These are phyloP conservation scores for Gopherus evgoodei DNA, from an alignment of 2,113 vertebrate genomes.

Conservation along the genomic window DNA sequence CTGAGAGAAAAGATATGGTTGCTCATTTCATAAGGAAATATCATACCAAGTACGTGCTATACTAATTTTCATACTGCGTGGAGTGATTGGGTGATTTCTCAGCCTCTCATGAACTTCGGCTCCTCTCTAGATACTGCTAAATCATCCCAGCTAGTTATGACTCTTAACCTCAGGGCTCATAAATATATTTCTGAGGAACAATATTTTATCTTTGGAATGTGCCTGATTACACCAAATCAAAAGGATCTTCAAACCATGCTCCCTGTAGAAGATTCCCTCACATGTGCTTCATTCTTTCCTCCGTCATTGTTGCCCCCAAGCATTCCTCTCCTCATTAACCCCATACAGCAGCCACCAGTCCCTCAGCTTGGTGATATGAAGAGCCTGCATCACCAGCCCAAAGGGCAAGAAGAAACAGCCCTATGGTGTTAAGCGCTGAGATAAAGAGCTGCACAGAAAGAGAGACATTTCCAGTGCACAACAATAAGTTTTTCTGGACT, in stretches of 20 bases:
- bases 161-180: background rate
- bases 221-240: background rate
- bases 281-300: background rate
- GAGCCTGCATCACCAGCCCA: background rate
- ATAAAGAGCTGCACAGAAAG: background rate
- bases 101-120: background rate
- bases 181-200: background rate
- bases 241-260: background rate
- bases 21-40: background rate
- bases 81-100: background rate
- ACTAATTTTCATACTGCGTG: background rate
- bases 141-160: background rate
- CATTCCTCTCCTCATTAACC: background rate
- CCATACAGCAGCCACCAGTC: background rate
- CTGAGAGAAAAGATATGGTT: background rate
- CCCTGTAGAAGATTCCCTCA: background rate
- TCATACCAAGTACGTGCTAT: background rate
- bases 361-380: background rate
- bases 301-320: background rate
- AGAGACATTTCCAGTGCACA: background rate
- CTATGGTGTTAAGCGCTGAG: background rate
- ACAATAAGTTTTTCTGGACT: background rate
- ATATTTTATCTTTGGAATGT: background rate
- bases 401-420: background rate
- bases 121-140: background rate